Conservation (phyloP, 2,888 invertebrate species). For the Leistus spinibarbis region DNA sequence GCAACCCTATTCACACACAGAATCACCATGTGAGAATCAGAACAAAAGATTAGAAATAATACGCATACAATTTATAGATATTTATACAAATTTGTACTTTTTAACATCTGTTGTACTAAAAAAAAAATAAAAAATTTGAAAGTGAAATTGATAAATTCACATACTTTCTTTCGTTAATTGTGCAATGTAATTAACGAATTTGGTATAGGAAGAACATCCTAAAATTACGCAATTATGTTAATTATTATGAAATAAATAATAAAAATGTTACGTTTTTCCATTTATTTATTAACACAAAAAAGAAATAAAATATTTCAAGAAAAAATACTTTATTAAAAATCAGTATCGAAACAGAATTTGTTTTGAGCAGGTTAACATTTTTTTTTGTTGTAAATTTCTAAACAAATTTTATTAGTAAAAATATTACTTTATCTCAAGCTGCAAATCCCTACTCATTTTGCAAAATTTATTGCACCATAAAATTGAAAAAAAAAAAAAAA, state of each 20-base stretch:
- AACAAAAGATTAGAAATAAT: slow-evolving; percentile 24
- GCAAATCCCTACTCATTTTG: not conserved
- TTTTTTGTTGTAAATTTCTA: not conserved
- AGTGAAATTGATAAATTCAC: slow-evolving; percentile 43
- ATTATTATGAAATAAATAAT: not conserved
- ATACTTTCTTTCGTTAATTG: slow-evolving; percentile 48
- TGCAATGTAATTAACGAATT: slow-evolving; percentile 49
- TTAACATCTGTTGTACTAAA: slow-evolving; percentile 24
- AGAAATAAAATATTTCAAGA: not conserved
- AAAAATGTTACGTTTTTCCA: not conserved
- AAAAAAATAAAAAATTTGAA: slow-evolving; percentile 26
- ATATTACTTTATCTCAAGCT: not conserved
- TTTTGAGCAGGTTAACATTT: not conserved
- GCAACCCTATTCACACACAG: slow-evolving; percentile 31
- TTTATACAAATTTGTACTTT: not conserved
- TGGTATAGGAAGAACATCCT: not conserved
- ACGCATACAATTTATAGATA: not conserved
- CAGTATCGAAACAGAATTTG: not conserved
- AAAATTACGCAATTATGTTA: not conserved
- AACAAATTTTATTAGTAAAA: not conserved
- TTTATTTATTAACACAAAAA: not conserved
- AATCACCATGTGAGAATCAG: slow-evolving; percentile 26
- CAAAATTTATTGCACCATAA: not conserved
- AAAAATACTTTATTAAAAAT: not conserved
- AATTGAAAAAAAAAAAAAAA: not conserved